Evolutionary conservation across 2,113 vertebrate species (phyloP), one percentile per base, ranked within the genome.

Genomic region (Paramisgurnus dabryanus): DNA sequence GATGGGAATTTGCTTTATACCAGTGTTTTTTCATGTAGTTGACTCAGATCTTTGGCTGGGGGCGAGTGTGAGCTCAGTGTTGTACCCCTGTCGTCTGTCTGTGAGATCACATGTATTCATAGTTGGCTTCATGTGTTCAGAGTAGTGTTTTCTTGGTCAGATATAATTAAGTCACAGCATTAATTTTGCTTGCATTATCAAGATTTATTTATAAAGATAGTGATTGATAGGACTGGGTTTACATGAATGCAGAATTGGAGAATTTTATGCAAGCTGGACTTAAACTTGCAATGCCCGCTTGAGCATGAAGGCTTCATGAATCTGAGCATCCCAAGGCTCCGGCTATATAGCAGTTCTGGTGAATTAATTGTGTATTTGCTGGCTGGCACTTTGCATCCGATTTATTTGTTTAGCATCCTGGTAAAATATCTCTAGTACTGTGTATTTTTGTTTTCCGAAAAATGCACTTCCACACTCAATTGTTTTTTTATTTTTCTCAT

Each of bases 31-130:
- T 64, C n/a, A 72, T 78, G 64, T 81, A 45, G 64, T 86, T 82
- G 78, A 82, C 49, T 82, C 80, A 80, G 50, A 79, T 55, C 34
- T 73, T 39, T 77, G 69, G 76, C 82, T 76, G n/a, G 41, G 49
- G 66, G 79, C 34, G 60, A 76, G 72, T 15, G n/a, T 80, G 80
- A 80, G 76, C 45, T 78, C 83, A 80, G 22, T 34, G 22, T 60
- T 22, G 67, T 66, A 9, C 9, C 55, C 84, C 68, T 69, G 22
- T 57, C 64, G 70, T 75, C 78, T 13, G 65, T 57, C 49, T 82
- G 68, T 74, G 69, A 83, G 61, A 41, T 82, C 78, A 8, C 86
- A 87, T 87, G 82, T 70, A 85, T 70, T 80, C 34, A 76, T 41
- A 13, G 80, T 86, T 85, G 81, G 76, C 71, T 61, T 60, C 47